phyloP scores from a whole-genome alignment of 2,797 vertebrate genomes.

The Phoebastria nigripes region DNA sequence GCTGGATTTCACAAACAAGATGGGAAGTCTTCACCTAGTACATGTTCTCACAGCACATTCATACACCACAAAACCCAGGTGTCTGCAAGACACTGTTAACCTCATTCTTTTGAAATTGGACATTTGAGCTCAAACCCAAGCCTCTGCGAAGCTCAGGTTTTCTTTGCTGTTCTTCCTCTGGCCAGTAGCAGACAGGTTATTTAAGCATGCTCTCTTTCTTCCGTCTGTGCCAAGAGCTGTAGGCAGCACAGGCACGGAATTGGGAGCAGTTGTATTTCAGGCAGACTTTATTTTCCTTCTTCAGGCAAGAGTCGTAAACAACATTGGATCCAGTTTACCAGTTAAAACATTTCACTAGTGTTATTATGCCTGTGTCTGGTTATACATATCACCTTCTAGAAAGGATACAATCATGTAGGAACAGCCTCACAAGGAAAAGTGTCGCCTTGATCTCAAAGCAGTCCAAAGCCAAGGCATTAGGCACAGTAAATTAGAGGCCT shows the following conservation, averaged over 20 bases:
- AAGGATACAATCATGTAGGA: neutral
- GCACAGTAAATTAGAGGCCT: neutral
- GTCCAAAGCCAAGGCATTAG: neutral
- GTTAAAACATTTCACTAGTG: neutral
- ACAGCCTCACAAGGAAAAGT: neutral
- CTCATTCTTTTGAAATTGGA: neutral
- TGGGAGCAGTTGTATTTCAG: neutral
- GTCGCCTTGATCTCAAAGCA: neutral
- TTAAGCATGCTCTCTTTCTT: neutral
- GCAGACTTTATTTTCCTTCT: neutral
- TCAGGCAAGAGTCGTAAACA: neutral
- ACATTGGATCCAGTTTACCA: neutral
- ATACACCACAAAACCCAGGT: neutral
- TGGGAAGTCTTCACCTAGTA: neutral
- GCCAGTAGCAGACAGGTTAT: neutral
- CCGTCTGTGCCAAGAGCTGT: neutral
- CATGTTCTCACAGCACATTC: neutral
- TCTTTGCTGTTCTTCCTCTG: neutral
- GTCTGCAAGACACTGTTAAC: neutral
- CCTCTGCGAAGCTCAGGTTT: neutral
- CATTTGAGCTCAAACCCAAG: neutral
- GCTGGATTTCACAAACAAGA: neutral
- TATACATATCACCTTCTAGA: neutral
- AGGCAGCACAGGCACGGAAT: neutral
- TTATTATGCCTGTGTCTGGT: neutral